A percentile compares a stretch with the other conserved stretches of the same genome.
Evolutionary conservation across 2,888 invertebrate genomes (phyloP).

Genomic region (Archips xylosteana): DNA sequence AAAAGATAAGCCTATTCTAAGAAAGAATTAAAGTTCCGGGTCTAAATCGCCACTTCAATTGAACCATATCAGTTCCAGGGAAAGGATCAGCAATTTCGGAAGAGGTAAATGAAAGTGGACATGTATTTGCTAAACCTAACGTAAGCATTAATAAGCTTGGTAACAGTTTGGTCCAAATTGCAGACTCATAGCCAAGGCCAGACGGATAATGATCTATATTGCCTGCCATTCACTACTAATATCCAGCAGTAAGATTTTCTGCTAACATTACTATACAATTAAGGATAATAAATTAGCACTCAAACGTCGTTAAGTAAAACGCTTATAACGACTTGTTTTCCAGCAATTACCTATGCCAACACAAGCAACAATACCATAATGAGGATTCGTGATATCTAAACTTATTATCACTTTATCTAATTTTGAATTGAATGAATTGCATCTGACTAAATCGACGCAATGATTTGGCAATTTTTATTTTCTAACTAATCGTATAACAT

Average conservation of each 20-base stretch:
- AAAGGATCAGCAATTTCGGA: not conserved
- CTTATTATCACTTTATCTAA: too few species aligned
- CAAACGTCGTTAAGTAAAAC: not conserved
- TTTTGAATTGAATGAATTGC: too few species aligned
- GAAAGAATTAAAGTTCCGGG: not conserved
- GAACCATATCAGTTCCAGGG: not conserved
- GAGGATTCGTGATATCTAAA: too few species aligned
- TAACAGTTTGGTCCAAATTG: conserved; percentile 13
- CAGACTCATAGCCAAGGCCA: conserved; percentile 52
- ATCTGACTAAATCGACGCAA: too few species aligned
- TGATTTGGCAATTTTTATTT: too few species aligned
- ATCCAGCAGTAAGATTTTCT: conserved; percentile 31
- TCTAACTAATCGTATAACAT: too few species aligned
- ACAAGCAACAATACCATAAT: not conserved
- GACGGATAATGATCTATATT: conserved; percentile 48
- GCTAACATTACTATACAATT: conserved; percentile 9
- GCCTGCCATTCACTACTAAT: conserved; percentile 49
- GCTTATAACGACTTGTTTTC: not conserved
- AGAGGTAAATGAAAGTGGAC: not conserved
- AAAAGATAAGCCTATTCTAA: not conserved
- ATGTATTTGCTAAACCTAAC: conserved; percentile 2
- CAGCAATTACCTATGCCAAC: not conserved
- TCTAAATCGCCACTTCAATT: not conserved
- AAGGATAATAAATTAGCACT: conserved; percentile 1
- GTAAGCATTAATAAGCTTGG: conserved; percentile 1